phyloP scores from a whole-genome alignment of 1,140 invertebrate genomes.

The Hormaphis cornu region DNA sequence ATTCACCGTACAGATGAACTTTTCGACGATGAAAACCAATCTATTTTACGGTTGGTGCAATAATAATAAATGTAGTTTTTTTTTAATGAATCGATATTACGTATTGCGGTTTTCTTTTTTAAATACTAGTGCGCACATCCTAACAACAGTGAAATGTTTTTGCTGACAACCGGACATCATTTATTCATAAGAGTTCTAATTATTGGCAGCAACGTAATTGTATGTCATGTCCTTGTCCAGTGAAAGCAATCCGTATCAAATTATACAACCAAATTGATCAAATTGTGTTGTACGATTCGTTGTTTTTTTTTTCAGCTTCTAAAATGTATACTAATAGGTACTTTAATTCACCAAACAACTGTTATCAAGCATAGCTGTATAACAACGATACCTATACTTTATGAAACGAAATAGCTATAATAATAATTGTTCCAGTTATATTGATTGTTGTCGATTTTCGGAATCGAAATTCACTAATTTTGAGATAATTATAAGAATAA shows the following conservation, averaged over 20 bases:
- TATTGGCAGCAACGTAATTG: neutral
- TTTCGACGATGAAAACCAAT: too few relatives aligned
- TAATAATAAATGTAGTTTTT: too few relatives aligned
- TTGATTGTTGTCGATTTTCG: too few relatives aligned
- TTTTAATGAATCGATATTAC: neutral
- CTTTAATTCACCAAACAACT: neutral
- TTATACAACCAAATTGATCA: neutral
- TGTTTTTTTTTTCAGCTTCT: neutral
- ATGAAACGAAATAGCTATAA: too few relatives aligned
- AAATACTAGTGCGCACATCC: neutral
- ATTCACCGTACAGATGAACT: too few relatives aligned
- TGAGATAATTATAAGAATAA: too few relatives aligned
- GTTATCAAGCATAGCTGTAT: too few relatives aligned
- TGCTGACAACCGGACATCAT: slow-evolving; percentile 9
- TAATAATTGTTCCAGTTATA: too few relatives aligned
- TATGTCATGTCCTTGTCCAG: neutral
- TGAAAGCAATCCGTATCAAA: slow-evolving; percentile 11
- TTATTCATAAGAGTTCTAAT: slow-evolving; percentile 8
- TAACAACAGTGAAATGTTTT: neutral
- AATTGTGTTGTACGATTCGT: neutral
- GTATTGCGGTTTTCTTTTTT: neutral
- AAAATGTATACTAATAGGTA: too few relatives aligned
- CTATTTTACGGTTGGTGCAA: too few relatives aligned
- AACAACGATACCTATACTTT: too few relatives aligned
- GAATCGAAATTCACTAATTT: too few relatives aligned